Evolutionary conservation across 2,797 vertebrate species (phyloP).

Genomic region (Tokudaia muenninki): DNA sequence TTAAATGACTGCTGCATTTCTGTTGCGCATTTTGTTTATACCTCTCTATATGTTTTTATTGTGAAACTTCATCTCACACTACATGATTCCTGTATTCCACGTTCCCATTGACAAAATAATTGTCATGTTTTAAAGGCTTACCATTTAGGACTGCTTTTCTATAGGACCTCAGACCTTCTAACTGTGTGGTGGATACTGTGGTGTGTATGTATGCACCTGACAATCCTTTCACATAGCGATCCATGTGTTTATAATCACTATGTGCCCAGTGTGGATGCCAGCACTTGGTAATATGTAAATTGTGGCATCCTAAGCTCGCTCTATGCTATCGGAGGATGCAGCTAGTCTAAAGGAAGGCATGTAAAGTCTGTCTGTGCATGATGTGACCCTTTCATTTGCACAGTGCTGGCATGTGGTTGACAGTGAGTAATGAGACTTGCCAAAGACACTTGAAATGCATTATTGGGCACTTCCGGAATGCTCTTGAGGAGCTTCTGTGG

Average conservation of each 20-base stretch:
- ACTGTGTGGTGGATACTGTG: neutral
- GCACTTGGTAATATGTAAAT: neutral
- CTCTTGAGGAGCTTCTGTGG: neutral
- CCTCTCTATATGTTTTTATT: neutral
- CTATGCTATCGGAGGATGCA: accelerated
- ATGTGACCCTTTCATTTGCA: neutral
- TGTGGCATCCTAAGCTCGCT: neutral
- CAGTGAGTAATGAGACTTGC: neutral
- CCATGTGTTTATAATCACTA: accelerated
- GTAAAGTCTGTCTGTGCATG: neutral
- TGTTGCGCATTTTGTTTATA: neutral
- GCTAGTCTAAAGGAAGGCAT: neutral
- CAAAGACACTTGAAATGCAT: neutral
- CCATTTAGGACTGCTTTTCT: neutral
- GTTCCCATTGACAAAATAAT: neutral
- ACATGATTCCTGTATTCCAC: neutral
- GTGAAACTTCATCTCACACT: neutral
- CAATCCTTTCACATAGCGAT: neutral
- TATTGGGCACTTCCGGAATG: neutral
- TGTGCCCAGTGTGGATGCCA: accelerated
- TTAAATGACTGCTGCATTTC: neutral
- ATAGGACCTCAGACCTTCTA: neutral
- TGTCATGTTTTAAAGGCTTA: constrained; percentile 14
- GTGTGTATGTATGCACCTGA: neutral
- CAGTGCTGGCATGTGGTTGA: accelerated